Base-by-base conservation (phyloP, 2,113 vertebrate species). In the Xenopus laevis region DNA sequence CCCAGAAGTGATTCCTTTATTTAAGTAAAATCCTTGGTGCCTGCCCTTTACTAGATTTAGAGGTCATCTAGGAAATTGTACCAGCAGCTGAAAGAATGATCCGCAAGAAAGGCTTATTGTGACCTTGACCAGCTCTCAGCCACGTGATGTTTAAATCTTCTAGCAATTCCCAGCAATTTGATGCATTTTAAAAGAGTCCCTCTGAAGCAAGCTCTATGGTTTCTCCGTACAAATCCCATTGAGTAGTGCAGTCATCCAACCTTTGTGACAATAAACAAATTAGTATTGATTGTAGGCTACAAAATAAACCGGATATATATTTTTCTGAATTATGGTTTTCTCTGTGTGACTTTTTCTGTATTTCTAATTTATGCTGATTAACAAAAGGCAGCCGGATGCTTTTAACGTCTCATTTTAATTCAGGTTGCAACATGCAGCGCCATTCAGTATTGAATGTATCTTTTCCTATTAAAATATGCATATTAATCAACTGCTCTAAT, bases 41-140 rank as follows among this genome's bases (percentile, higher is more conserved):
- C 20, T 71, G 59, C 21, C 23, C 21, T 46, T 71, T 71, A 10
- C 16, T 27, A 30, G 23, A 89, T 88, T 86, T 88, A 82, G 82
- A 88, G 79, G 84, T 89, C 86, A 86, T 85, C 85, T 73, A 83
- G 86, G 82, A 86, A 86, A 87, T 72, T 2, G 40, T 85, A 86
- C 79, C 61, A 84, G 52, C 27, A 46, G 18, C 63, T 57, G 15
- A 74, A 20, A 17, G 18, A 46, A 23, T 20, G 46, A 47, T 30
- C 58, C 44, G 18, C 16, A 60, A 68, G 20, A 65, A n/a, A 69
- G 16, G 16, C 57, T 4, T 10, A 57, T 13, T 17, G 18, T 76
- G 47, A 27, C 57, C 60, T 55, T 69, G 74, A 69, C 59, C 27
- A 45, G 13, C 53, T 61, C 45, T 17, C 45, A 52, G 30, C 27